phyloP scores from a whole-genome alignment of 2,113 vertebrate species.

The Mus pahari region DNA sequence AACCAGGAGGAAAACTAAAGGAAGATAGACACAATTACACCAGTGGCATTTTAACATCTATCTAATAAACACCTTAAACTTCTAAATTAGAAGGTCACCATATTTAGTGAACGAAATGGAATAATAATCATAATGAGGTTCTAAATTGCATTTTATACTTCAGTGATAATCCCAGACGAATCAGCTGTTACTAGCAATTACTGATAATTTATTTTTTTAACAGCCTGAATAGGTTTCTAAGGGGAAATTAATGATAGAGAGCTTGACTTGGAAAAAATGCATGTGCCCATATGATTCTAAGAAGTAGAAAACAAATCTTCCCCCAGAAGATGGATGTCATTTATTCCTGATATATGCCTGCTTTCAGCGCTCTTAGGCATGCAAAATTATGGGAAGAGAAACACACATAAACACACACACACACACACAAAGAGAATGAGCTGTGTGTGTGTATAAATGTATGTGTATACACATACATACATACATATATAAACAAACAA shows the following conservation, averaged over 20 bases:
- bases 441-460: no score
- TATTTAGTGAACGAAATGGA: constrained; percentile 70
- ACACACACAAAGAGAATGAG: no score
- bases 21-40: constrained; percentile 50
- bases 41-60: constrained; percentile 57
- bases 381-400: not conserved
- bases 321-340: not conserved
- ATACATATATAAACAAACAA: not conserved
- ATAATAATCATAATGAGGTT: constrained; percentile 73
- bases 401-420: no score
- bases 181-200: constrained; percentile 70
- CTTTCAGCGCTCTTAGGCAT: not conserved
- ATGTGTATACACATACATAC: no score
- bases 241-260: constrained; percentile 60
- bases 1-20: constrained; percentile 38
- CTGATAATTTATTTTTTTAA: constrained; percentile 76
- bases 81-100: constrained; percentile 73
- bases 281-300: not conserved
- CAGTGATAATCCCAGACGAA: constrained; percentile 70
- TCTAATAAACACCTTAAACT: constrained; percentile 74
- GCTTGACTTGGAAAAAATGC: constrained; percentile 10
- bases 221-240: constrained; percentile 60
- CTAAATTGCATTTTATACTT: constrained; percentile 80
- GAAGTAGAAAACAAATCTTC: not conserved
- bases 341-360: not conserved